Evolutionary conservation across 2,113 vertebrate genomes (phyloP).

Genomic region (Tursiops truncatus): DNA sequence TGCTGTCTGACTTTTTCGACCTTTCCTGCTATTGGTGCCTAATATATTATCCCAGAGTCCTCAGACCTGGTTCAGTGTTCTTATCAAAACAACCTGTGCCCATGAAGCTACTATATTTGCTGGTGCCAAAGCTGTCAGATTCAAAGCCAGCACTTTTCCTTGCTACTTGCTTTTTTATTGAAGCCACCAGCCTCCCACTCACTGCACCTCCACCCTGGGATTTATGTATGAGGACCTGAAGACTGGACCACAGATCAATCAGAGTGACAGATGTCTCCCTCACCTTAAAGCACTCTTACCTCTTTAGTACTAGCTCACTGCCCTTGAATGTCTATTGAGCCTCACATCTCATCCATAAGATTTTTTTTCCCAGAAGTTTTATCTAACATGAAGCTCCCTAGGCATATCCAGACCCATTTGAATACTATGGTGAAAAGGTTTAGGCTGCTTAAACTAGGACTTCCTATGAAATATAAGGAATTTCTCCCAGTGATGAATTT

Average conservation of each 20-base stretch:
- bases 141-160: not conserved
- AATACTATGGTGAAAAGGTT: not conserved
- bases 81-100: not conserved
- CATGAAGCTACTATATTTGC: not conserved
- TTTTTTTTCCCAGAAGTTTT: not conserved
- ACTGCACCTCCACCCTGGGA: not conserved
- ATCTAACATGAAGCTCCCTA: not conserved
- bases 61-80: not conserved
- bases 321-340: not conserved
- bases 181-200: not conserved
- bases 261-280: not conserved
- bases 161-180: not conserved
- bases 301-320: not conserved
- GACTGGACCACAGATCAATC: not conserved
- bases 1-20: not conserved
- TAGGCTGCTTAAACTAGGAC: not conserved
- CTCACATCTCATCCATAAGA: not conserved
- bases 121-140: not conserved
- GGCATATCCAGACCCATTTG: not conserved
- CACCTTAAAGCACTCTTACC: not conserved
- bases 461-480: not conserved
- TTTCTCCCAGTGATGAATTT: not conserved
- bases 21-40: not conserved
- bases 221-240: not conserved
- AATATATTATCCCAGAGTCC: not conserved